Evolutionary conservation across 64 coral and sea anemone species (phyloP).

Genomic region (Stichodactyla mertensii): DNA sequence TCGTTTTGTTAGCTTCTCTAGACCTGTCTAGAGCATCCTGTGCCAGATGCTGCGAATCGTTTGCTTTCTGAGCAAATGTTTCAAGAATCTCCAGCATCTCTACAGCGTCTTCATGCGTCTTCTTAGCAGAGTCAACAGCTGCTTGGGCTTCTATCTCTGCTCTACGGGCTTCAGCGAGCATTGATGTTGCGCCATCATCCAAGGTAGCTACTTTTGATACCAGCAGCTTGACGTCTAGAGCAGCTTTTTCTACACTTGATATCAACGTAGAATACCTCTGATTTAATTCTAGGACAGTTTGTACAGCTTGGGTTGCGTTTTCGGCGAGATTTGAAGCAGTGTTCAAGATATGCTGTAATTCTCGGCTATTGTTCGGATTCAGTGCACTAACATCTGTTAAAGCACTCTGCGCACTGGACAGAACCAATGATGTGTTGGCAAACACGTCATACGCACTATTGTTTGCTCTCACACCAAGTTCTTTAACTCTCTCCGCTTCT

Average conservation of each 20-base stretch:
- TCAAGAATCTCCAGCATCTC: conserved; percentile 74
- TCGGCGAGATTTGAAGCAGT: neutral
- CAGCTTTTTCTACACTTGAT: conserved; percentile 16
- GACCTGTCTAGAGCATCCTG: conserved; percentile 34
- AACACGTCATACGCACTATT: conserved; percentile 32
- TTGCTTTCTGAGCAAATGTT: conserved; percentile 50
- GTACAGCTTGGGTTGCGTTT: conserved; percentile 27
- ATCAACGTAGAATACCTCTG: conserved; percentile 39
- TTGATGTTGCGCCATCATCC: neutral
- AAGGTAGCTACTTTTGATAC: conserved; percentile 18
- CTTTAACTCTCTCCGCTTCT: conserved; percentile 27
- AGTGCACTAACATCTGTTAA: conserved; percentile 26
- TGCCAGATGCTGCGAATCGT: conserved; percentile 52
- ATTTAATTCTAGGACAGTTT: conserved; percentile 22
- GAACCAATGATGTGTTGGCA: conserved; percentile 39
- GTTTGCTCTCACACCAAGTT: conserved; percentile 18
- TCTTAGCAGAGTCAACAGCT: conserved; percentile 46
- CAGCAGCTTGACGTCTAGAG: conserved; percentile 2
- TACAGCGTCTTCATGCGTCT: conserved; percentile 51
- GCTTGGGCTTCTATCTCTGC: conserved; percentile 38
- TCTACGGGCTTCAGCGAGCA: conserved; percentile 38
- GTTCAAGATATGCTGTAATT: conserved; percentile 22
- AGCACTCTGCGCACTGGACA: conserved; percentile 31
- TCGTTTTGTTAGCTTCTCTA: conserved; percentile 59
- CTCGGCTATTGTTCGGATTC: conserved; percentile 30